Percentiles rank a stretch among this genome's conserved stretches.
These are phyloP conservation scores for Bubo blakistoni DNA, from an alignment of 2,113 vertebrate species.

Conservation along the genomic window DNA sequence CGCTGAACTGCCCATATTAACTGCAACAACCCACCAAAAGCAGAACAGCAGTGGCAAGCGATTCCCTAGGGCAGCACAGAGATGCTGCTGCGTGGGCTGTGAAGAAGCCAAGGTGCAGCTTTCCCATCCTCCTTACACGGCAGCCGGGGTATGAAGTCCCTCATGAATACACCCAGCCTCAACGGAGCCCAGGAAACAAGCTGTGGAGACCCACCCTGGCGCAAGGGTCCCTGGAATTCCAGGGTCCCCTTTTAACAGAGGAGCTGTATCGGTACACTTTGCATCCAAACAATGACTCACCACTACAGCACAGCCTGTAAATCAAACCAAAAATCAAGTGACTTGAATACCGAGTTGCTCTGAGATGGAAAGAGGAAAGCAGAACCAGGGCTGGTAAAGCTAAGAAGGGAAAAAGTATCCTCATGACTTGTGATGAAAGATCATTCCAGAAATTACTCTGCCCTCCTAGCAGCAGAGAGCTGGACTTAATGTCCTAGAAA, in stretches of 20 bases:
- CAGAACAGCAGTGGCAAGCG: neutral
- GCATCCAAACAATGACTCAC: neutral
- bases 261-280: too few relatives aligned
- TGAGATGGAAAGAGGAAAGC: neutral
- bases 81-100: neutral
- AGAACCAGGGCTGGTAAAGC: neutral
- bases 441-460: neutral
- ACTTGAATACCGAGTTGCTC: neutral
- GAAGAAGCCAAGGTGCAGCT: neutral
- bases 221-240: neutral
- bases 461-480: neutral
- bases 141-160: neutral
- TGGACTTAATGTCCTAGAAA: neutral
- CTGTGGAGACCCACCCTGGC: neutral
- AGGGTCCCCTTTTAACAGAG: too few relatives aligned
- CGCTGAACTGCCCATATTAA: neutral
- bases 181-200: neutral
- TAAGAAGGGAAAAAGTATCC: neutral
- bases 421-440: neutral
- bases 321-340: neutral
- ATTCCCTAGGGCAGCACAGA: neutral
- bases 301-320: neutral
- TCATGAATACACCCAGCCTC: neutral
- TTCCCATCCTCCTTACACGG: rapidly evolving
- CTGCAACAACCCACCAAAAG: neutral